phyloP scores from a whole-genome alignment of 2,113 vertebrate species.

The Hipposideros armiger region DNA sequence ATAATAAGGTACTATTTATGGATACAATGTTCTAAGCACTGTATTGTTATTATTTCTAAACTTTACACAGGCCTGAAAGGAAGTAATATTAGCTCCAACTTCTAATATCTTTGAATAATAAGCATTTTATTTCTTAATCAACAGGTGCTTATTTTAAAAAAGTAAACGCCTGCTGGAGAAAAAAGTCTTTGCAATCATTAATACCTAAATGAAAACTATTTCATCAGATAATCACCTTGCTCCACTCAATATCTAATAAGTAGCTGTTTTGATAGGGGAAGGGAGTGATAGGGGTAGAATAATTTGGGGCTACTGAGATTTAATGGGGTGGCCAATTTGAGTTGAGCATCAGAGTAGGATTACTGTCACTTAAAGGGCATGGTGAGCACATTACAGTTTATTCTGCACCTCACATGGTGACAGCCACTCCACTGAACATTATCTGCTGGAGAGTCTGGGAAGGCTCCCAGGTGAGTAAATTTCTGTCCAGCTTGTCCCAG shows the following conservation, averaged over 20 bases:
- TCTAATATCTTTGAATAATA: not conserved
- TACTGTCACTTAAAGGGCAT: not conserved
- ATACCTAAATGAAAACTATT: slow-evolving; percentile 27
- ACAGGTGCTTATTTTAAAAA: slow-evolving; percentile 37
- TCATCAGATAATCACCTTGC: not conserved
- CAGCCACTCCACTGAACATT: not conserved
- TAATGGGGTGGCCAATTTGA: not conserved
- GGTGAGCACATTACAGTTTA: not conserved
- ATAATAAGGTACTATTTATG: slow-evolving; percentile 14
- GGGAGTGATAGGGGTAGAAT: not conserved
- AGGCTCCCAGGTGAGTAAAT: not conserved
- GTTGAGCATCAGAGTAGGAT: not conserved
- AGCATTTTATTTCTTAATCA: slow-evolving; percentile 33
- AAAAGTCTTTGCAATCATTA: slow-evolving; percentile 6
- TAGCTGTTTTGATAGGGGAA: not conserved
- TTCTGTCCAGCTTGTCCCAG: not conserved
- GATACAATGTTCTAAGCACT: not conserved
- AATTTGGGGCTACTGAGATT: not conserved
- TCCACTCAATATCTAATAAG: not conserved
- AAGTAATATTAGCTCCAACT: not conserved
- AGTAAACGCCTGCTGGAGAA: not conserved
- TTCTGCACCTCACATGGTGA: not conserved
- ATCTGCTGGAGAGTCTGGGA: not conserved
- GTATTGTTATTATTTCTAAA: slow-evolving; percentile 43
- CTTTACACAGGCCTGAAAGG: not conserved